These are phyloP conservation scores for Ophion obscuratus DNA, from an alignment of 2,888 invertebrate genomes.

Conservation along the genomic window DNA sequence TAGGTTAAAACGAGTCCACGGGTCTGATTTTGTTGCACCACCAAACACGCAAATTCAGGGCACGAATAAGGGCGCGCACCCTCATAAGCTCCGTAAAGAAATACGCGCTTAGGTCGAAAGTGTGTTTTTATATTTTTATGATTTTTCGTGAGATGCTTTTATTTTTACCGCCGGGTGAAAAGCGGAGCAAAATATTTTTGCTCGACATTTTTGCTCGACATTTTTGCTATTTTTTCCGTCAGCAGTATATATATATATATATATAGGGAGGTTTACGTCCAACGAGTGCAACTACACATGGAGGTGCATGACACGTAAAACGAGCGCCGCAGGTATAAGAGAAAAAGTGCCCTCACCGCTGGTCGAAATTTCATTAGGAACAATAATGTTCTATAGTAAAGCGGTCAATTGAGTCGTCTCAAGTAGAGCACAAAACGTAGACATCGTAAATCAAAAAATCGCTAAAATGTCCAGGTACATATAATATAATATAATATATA, in stretches of 20 bases:
- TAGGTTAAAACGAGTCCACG: conserved; percentile 46
- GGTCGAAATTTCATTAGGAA: conserved; percentile 66
- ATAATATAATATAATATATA: no score
- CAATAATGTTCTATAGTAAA: conserved; percentile 59
- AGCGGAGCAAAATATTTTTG: conserved; percentile 31
- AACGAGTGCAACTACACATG: no score
- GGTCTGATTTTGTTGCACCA: conserved; percentile 2
- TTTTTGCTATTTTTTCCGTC: conserved; percentile 20
- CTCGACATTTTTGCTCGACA: background rate
- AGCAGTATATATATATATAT: background rate
- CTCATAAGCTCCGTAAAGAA: conserved; percentile 6
- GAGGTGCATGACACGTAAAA: conserved; percentile 11
- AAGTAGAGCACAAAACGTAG: conserved; percentile 5
- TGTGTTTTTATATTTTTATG: conserved; percentile 64
- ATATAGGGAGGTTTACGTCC: background rate
- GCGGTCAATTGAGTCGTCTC: conserved; percentile 20
- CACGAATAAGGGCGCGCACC: background rate
- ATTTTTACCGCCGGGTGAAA: conserved; percentile 13
- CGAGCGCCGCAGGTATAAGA: conserved; percentile 38
- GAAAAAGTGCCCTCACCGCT: conserved; percentile 51
- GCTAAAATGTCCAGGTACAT: background rate
- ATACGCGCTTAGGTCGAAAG: background rate
- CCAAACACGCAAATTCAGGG: conserved; percentile 14
- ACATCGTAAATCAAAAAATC: conserved; percentile 44
- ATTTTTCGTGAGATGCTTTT: conserved; percentile 47